phyloP scores from a whole-genome alignment of 2,888 invertebrate species.

The Anoplius nigerrimus region DNA sequence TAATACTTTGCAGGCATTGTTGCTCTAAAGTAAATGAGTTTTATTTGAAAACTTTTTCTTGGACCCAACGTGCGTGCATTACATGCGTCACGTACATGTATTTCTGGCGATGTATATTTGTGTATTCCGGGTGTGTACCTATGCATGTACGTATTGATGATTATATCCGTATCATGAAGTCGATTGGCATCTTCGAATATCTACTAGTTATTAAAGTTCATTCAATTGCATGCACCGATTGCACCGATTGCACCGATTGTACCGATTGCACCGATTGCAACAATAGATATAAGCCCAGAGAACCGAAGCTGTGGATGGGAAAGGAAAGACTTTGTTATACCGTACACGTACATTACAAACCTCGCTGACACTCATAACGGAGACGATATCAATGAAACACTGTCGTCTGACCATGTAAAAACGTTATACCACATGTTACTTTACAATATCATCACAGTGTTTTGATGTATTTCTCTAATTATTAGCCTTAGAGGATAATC shows the following conservation, averaged over 20 bases:
- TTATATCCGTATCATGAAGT: slow-evolving; percentile 34
- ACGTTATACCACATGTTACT: slow-evolving; percentile 53
- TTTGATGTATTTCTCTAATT: slow-evolving; percentile 64
- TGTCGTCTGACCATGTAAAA: slow-evolving; percentile 46
- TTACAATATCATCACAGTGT: slow-evolving; percentile 69
- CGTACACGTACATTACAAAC: slow-evolving; percentile 31
- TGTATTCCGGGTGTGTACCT: slow-evolving; percentile 29
- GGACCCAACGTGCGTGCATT: slow-evolving; percentile 37
- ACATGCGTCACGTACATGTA: too few species aligned
- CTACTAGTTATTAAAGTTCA: slow-evolving; percentile 30
- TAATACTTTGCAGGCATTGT: slow-evolving; percentile 31
- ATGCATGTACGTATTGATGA: neutral
- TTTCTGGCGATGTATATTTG: neutral
- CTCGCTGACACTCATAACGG: slow-evolving; percentile 38
- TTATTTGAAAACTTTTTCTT: slow-evolving; percentile 37
- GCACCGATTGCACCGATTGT: neutral
- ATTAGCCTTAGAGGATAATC: slow-evolving; percentile 51
- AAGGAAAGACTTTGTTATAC: slow-evolving; percentile 49
- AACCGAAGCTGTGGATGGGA: slow-evolving; percentile 65
- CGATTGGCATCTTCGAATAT: slow-evolving; percentile 66
- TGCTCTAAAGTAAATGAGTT: slow-evolving; percentile 39
- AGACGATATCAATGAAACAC: slow-evolving; percentile 40
- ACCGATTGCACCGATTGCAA: slow-evolving; percentile 50
- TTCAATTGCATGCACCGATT: slow-evolving; percentile 26
- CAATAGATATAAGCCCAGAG: slow-evolving; percentile 54